Conservation (phyloP, 2,888 invertebrate species). For the Hermaeophaga mercurialis region DNA sequence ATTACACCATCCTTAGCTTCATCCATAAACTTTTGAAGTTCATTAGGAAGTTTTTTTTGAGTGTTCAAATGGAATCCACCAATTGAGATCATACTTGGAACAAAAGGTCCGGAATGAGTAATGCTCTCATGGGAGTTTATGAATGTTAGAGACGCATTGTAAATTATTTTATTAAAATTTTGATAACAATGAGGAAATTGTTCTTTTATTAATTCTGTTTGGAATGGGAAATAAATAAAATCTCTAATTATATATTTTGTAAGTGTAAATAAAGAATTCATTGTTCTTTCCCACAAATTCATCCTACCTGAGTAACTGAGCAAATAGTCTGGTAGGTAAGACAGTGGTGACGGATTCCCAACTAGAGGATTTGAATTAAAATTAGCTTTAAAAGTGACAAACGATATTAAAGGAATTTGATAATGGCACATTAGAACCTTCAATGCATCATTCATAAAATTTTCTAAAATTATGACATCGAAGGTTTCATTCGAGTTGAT, state of each 20-base stretch:
- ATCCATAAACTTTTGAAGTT: conserved; percentile 61
- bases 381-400: conserved; percentile 57
- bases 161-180: conserved; percentile 35
- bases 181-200: conserved; percentile 46
- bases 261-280: conserved; percentile 55
- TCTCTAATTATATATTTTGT: conserved; percentile 31
- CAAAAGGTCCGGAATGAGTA: conserved; percentile 59
- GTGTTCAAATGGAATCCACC: conserved; percentile 61
- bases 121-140: conserved; percentile 60
- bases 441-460: conserved; percentile 59
- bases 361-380: conserved; percentile 58
- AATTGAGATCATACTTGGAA: conserved; percentile 64
- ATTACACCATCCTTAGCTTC: conserved; percentile 62
- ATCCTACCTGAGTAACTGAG: conserved; percentile 55
- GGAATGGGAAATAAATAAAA: conserved; percentile 35
- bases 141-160: conserved; percentile 46
- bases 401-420: conserved; percentile 49
- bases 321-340: conserved; percentile 60
- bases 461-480: conserved; percentile 54
- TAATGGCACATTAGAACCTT: conserved; percentile 51
- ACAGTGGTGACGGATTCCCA: conserved; percentile 59
- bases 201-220: conserved; percentile 42
- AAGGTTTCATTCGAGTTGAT: conserved; percentile 50
- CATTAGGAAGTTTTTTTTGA: conserved; percentile 47
- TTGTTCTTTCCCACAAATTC: conserved; percentile 61